phyloP scores from a whole-genome alignment of 2,797 vertebrate genomes.

The Aphelocoma californica region DNA sequence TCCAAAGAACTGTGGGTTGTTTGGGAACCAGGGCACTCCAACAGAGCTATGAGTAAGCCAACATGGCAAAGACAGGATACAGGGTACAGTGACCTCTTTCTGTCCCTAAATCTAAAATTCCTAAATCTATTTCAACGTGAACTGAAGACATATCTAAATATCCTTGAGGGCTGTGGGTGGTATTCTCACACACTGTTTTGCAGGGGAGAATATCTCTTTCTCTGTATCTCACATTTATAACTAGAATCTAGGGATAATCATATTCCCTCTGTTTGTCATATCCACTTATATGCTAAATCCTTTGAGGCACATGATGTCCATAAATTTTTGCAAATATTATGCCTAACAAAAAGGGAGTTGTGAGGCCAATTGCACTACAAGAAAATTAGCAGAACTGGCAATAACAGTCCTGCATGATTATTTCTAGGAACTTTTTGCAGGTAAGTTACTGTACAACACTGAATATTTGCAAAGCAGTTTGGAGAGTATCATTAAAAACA shows the following conservation, averaged over 20 bases:
- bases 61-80: rapidly evolving
- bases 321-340: neutral
- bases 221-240: neutral
- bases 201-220: neutral
- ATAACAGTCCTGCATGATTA: neutral
- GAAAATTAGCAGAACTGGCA: neutral
- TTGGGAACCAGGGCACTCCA: neutral
- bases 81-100: neutral
- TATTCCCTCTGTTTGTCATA: neutral
- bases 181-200: neutral
- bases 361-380: neutral
- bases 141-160: neutral
- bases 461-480: neutral
- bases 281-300: neutral
- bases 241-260: neutral
- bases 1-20: neutral
- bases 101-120: neutral
- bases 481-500: neutral
- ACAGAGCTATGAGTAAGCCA: neutral
- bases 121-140: neutral
- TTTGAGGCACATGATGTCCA: neutral
- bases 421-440: neutral
- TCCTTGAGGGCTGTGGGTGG: neutral
- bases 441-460: neutral
- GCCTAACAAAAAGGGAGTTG: neutral